Evolutionary conservation across 2,797 vertebrate genomes (phyloP), one percentile per base, ranked within the genome.

Genomic region (Rhinichthys osculus): DNA sequence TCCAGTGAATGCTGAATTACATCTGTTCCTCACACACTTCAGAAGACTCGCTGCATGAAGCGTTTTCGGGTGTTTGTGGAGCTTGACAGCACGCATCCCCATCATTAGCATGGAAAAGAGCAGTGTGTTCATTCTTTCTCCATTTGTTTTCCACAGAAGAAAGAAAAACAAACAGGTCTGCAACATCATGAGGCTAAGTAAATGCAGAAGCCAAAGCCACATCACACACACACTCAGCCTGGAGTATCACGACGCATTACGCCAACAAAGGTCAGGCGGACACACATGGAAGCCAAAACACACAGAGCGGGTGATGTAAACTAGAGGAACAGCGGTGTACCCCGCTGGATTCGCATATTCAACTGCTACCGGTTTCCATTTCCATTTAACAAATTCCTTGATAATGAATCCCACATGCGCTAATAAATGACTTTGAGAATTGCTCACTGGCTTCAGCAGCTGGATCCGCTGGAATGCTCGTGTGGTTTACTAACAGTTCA

Each of bases 311-410:
- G 93, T 94, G 93, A 94, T 93, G 92, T 91, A 94, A 95, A 95
- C 90, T 91, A 88, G 93, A 94, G 92, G 83, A 90, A 70, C 91
- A 93, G 93, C 93, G 93, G 88, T 87, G 84, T 73, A 79, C 83
- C 86, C 82, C 81, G 72, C 78, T 81, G 50, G 78, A 89, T 84
- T 86, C 40, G 82, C 70, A 78, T 69, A 91, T 93, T 92, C 91
- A 92, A 94, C 92, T 94, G 94, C 95, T 95, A 95, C 94, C 93
- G 94, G 91, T 94, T 94, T 93, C 93, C 93, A 91, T 91, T 93
- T 94, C 91, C 88, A 89, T 87, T 89, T 92, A 93, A 84, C 82
- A 82, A 87, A 80, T 90, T 88, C 84, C 50, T 90, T 88, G 91
- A 86, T 92, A 89, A 87, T 89, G 91, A 92, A 94, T 91, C 89